A percentile compares a stretch with the other conserved stretches of the same genome.
Evolutionary conservation across 1,140 invertebrate genomes (phyloP).

Genomic region (Zaprionus camerounensis): DNA sequence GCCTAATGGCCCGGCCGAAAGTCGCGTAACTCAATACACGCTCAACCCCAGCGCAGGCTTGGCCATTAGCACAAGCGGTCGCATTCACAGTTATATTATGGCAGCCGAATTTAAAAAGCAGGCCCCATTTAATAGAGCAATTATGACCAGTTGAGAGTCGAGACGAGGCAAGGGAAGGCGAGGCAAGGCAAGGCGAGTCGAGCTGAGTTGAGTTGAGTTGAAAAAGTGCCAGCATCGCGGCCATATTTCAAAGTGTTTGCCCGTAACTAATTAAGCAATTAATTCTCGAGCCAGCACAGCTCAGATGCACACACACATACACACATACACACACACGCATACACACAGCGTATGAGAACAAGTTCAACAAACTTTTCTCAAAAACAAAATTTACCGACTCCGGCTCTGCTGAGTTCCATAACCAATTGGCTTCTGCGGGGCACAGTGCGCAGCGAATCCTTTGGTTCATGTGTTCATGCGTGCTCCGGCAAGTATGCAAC

Average conservation of each 20-base stretch:
- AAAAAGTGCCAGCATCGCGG: slow-evolving; percentile 60
- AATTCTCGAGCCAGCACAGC: slow-evolving; percentile 66
- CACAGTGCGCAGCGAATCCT: slow-evolving; percentile 37
- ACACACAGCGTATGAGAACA: slow-evolving; percentile 22
- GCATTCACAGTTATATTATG: slow-evolving; percentile 41
- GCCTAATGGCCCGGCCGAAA: slow-evolving; percentile 76
- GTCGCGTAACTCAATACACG: slow-evolving; percentile 64
- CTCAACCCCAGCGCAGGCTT: slow-evolving; percentile 22
- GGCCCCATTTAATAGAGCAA: slow-evolving; percentile 82
- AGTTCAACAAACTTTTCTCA: slow-evolving; percentile 78
- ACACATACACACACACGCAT: neutral
- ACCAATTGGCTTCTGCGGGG: slow-evolving; percentile 27
- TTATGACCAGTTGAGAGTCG: slow-evolving; percentile 78
- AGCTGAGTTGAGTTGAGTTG: neutral
- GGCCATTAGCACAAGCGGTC: slow-evolving; percentile 67
- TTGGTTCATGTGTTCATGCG: slow-evolving; percentile 48
- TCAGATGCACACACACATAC: slow-evolving; percentile 23
- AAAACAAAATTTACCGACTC: slow-evolving; percentile 72
- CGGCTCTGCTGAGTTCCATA: slow-evolving; percentile 42
- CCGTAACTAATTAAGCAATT: slow-evolving; percentile 83
- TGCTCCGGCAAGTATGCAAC: slow-evolving; percentile 70
- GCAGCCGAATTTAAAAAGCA: slow-evolving; percentile 47
- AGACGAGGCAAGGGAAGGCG: slow-evolving; percentile 12
- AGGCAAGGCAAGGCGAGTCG: no score
- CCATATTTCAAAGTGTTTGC: slow-evolving; percentile 82